phyloP scores from a whole-genome alignment of 2,797 vertebrate species.

The Sebastes oblongus region DNA sequence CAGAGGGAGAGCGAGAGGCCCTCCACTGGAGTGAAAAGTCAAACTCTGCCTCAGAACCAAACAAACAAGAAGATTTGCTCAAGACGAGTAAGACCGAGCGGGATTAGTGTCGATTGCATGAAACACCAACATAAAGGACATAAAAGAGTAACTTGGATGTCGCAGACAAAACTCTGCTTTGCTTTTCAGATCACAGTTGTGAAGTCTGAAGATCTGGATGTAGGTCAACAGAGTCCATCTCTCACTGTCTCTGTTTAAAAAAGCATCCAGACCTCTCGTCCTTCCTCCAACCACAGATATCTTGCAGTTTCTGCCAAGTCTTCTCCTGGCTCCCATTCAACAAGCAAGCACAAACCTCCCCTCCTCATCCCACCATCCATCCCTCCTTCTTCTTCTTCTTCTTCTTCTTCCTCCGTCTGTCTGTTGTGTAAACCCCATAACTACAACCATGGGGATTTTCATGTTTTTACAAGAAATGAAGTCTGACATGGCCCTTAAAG shows the following conservation, averaged over 20 bases:
- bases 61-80: slow-evolving; percentile 39
- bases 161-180: slow-evolving; percentile 24
- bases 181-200: slow-evolving; percentile 43
- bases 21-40: slow-evolving; percentile 4
- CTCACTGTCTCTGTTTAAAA: slow-evolving; percentile 43
- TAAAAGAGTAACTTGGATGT: slow-evolving; percentile 25
- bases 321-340: slow-evolving; percentile 43
- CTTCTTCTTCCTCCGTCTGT: slow-evolving; percentile 30
- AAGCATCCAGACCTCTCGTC: slow-evolving; percentile 41
- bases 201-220: slow-evolving; percentile 27
- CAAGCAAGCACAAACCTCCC: slow-evolving; percentile 25
- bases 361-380: slow-evolving; percentile 25
- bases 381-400: slow-evolving; percentile 19
- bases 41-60: slow-evolving; percentile 26
- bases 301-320: slow-evolving; percentile 53
- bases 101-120: slow-evolving; percentile 41
- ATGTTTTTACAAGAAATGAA: slow-evolving; percentile 60
- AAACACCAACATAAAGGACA: slow-evolving; percentile 19
- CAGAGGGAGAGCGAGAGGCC: slow-evolving; percentile 39
- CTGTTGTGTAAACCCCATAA: slow-evolving; percentile 62
- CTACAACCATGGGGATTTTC: slow-evolving; percentile 51
- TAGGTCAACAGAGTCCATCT: slow-evolving; percentile 38
- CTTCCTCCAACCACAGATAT: slow-evolving; percentile 58
- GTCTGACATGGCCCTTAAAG: slow-evolving; percentile 61
- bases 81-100: slow-evolving; percentile 41